A percentile compares a stretch with the other conserved stretches of the same genome.
These are phyloP conservation scores for Gavialis gangeticus DNA, from an alignment of 2,113 vertebrate species.

Conservation along the genomic window DNA sequence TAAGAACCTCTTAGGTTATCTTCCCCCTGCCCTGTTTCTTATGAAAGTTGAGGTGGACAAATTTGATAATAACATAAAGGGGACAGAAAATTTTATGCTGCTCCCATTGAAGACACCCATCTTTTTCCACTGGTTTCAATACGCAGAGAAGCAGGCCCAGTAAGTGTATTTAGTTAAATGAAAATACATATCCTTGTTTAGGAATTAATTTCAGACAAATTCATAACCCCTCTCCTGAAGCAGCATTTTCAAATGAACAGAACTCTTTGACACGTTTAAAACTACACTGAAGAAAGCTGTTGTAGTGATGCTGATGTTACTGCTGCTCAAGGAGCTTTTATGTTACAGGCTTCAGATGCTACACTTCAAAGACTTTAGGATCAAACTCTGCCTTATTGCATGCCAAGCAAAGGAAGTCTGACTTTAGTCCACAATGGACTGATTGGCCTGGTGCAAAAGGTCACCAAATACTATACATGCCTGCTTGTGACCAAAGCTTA, in stretches of 20 bases:
- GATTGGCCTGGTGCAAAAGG: constrained; percentile 63
- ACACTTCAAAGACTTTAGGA: constrained; percentile 48
- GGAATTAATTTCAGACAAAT: not conserved
- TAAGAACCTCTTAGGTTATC: not conserved
- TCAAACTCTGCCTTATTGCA: constrained; percentile 48
- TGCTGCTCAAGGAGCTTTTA: constrained; percentile 36
- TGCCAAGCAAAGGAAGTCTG: constrained; percentile 70
- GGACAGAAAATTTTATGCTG: not conserved
- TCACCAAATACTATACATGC: constrained; percentile 60
- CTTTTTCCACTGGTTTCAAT: not conserved
- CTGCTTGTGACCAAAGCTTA: constrained; percentile 43
- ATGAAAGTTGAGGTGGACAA: not conserved
- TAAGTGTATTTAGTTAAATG: not conserved
- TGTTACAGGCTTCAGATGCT: constrained; percentile 43
- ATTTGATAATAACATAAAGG: not conserved
- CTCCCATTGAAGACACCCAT: not conserved
- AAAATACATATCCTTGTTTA: not conserved
- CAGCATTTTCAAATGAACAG: not conserved
- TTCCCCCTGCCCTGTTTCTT: not conserved
- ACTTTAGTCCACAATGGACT: constrained; percentile 56
- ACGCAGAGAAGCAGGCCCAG: not conserved
- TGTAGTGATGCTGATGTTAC: not conserved
- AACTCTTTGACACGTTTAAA: constrained; percentile 15
- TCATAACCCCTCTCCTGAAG: not conserved
- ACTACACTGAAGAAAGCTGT: not conserved